A percentile compares a stretch with the other conserved stretches of the same genome.
phyloP scores from a whole-genome alignment of 2,888 invertebrate species.

The Plemyria rubiginata region DNA sequence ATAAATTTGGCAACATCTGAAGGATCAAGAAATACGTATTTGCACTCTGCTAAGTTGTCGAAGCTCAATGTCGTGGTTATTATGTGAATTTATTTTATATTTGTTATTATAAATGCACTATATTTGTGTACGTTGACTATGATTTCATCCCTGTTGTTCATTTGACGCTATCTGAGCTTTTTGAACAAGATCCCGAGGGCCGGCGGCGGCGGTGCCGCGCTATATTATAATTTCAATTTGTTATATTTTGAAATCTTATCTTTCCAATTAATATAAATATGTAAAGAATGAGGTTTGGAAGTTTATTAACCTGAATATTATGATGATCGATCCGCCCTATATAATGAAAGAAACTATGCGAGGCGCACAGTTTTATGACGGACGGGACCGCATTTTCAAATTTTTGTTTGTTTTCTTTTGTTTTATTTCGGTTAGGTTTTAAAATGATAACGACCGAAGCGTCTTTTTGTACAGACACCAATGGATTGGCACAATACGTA shows the following conservation, averaged over 20 bases:
- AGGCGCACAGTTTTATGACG: background rate
- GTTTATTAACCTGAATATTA: background rate
- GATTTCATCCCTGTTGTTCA: slow-evolving; percentile 31
- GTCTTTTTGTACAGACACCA: slow-evolving; percentile 56
- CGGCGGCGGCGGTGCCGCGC: slow-evolving; percentile 44
- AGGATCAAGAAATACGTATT: slow-evolving; percentile 61
- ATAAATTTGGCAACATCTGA: slow-evolving; percentile 65
- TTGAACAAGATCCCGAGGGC: slow-evolving; percentile 49
- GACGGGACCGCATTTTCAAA: background rate
- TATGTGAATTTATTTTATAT: slow-evolving; percentile 44
- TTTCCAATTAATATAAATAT: background rate
- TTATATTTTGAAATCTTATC: background rate
- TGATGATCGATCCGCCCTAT: background rate
- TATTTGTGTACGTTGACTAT: slow-evolving; percentile 45
- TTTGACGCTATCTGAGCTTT: background rate
- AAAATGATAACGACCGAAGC: slow-evolving; percentile 37
- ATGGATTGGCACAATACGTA: slow-evolving; percentile 68
- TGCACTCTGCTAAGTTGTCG: slow-evolving; percentile 78
- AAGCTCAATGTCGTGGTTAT: slow-evolving; percentile 64
- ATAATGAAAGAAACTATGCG: background rate
- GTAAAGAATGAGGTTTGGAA: background rate
- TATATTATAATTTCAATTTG: background rate
- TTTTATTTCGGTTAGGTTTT: slow-evolving; percentile 41
- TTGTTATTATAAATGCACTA: slow-evolving; percentile 47
- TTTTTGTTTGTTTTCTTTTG: slow-evolving; percentile 12